These are phyloP conservation scores for Anticlea derivata DNA, from an alignment of 2,888 invertebrate genomes.

Conservation along the genomic window DNA sequence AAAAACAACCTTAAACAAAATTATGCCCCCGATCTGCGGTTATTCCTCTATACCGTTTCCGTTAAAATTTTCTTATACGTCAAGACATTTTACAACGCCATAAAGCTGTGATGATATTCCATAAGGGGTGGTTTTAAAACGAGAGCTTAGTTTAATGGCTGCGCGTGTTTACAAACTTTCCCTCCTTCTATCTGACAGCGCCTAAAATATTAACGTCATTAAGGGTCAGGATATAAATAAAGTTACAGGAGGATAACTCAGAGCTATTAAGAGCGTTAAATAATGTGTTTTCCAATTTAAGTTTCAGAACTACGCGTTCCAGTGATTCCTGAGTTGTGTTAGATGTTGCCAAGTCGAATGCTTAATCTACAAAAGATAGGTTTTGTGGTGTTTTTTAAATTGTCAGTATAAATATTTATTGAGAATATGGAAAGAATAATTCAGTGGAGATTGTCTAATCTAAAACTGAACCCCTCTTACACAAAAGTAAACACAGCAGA, in stretches of 20 bases:
- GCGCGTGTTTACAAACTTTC: conserved; percentile 60
- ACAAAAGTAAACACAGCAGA: too few relatives aligned
- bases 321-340: not conserved
- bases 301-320: conserved; percentile 20
- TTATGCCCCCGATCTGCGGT: not conserved
- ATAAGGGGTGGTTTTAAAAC: conserved; percentile 23
- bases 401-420: too few relatives aligned
- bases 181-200: conserved; percentile 46
- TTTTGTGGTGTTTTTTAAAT: too few relatives aligned
- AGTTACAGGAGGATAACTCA: conserved; percentile 26
- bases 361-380: too few relatives aligned
- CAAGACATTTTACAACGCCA: conserved; percentile 12
- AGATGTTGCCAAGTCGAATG: too few relatives aligned
- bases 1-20: too few relatives aligned
- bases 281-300: conserved; percentile 30
- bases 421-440: too few relatives aligned
- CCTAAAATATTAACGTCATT: conserved; percentile 48
- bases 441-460: too few relatives aligned
- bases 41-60: conserved; percentile 2
- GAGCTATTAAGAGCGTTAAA: conserved; percentile 32
- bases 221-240: conserved; percentile 42
- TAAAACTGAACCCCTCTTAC: too few relatives aligned
- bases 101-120: conserved; percentile 20
- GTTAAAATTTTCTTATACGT: conserved; percentile 11
- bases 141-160: conserved; percentile 25